These are phyloP conservation scores for Thelaira solivaga DNA, from an alignment of 2,888 invertebrate species.

Conservation along the genomic window DNA sequence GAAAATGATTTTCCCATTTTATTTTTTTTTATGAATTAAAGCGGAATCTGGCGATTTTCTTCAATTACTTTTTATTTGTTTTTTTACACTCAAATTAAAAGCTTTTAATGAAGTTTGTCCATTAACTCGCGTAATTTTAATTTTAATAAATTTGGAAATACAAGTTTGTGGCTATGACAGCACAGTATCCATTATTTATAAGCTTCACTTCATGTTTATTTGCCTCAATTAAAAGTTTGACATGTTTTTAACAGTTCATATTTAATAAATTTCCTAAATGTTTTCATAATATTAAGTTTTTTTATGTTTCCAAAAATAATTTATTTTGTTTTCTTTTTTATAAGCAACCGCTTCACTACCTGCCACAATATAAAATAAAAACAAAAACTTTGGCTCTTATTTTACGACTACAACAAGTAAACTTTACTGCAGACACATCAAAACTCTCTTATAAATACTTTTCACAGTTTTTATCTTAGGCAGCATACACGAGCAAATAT, in stretches of 20 bases:
- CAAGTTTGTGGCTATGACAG: too few relatives aligned
- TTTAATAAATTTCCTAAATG: not conserved
- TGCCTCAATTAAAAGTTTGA: not conserved
- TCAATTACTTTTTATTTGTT: too few relatives aligned
- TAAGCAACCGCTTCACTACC: not conserved
- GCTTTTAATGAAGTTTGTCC: too few relatives aligned
- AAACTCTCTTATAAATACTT: not conserved
- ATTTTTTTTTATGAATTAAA: too few relatives aligned
- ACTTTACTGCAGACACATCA: not conserved
- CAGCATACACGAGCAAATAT: not conserved
- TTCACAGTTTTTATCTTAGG: not conserved
- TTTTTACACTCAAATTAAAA: too few relatives aligned
- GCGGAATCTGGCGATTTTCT: too few relatives aligned
- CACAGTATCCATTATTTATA: not conserved
- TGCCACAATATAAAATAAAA: too few relatives aligned
- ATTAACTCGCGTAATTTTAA: too few relatives aligned
- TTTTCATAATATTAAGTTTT: not conserved
- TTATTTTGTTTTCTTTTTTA: not conserved
- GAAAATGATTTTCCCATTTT: too few relatives aligned
- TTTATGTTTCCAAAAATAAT: not conserved
- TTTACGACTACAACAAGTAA: not conserved
- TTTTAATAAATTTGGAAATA: too few relatives aligned
- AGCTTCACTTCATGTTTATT: not conserved
- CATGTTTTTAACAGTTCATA: not conserved
- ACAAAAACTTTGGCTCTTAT: constrained; percentile 10